Base-by-base conservation (phyloP, 1,140 invertebrate genomes). In the Plectrocnemia conspersa region DNA sequence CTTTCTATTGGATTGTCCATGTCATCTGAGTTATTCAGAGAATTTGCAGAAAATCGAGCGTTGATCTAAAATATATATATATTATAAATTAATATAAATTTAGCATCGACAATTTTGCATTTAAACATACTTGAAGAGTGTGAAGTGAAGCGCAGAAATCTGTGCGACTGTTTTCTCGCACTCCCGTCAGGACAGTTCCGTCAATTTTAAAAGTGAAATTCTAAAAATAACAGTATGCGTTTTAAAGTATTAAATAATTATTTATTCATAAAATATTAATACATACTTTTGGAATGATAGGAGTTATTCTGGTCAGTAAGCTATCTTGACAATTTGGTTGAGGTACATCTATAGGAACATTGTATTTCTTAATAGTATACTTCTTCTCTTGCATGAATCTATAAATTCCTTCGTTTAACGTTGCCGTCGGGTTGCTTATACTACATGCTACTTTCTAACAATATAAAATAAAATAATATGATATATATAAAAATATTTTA, bases 281-380 rank as follows among this genome's bases (percentile, higher is more conserved):
- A 6, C 15, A 3, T 71, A 84, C 84, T 77, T 88, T 88, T 70
- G 86, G 86, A 73, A 89, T 82, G 61, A 88, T 80, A 16, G 84
- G 84, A 18, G 82, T 75, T 40, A 84, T 68, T 61, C 78, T 76
- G 41, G 77, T 70, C 61, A 82, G 77, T 57, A 76, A 65, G 9
- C 70, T 65, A 44, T 72, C 68, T 27, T 13, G 36, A 24, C n/a
- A 13, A 23, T 38, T 24, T 23, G 6, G 11, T 1, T 23, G 32
- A 35, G 19, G 59, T 56, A n/a, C 56, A 58, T 6, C 55, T 11
- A 15, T 61, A 35, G n/a, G 42, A 18, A 24, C 49, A 23, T 6
- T 48, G 9, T 11, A 33, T 24, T 46, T 58, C 6, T 63, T 64
- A 59, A 62, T 46, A 19, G 64, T 70, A 21, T 64, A 61, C 42